These are phyloP conservation scores for Chrosomus eos DNA, from an alignment of 2,797 vertebrate genomes.

Conservation along the genomic window DNA sequence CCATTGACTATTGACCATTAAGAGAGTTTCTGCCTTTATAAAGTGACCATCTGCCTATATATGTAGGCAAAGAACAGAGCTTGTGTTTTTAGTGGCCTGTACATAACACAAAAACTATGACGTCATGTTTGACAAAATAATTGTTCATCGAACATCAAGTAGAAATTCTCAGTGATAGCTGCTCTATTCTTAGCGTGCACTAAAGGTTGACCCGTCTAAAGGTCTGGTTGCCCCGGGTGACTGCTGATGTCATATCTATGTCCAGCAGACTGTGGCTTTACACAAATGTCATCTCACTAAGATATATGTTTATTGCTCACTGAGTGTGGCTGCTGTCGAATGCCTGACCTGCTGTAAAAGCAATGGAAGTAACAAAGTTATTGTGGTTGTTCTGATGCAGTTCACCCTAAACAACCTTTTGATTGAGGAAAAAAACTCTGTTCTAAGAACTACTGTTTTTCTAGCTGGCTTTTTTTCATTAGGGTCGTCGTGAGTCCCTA, in stretches of 20 bases:
- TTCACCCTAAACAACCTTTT: conserved; percentile 13
- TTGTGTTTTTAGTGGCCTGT: background rate
- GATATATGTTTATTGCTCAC: conserved; percentile 47
- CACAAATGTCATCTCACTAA: conserved; percentile 56
- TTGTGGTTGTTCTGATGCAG: conserved; percentile 1
- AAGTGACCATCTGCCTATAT: background rate
- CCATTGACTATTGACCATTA: too few relatives aligned
- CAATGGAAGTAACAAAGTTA: conserved; percentile 33
- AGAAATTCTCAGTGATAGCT: conserved; percentile 6
- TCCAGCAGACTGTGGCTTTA: conserved; percentile 47
- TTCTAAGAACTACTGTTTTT: background rate
- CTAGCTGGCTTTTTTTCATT: background rate
- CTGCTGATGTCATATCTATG: conserved; percentile 54
- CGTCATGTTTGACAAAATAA: conserved; percentile 4
- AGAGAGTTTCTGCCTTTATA: background rate
- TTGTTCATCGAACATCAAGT: conserved; percentile 2
- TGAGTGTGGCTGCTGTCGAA: conserved; percentile 37
- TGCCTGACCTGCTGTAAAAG: conserved; percentile 28
- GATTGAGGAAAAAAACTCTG: background rate
- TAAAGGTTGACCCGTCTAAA: conserved; percentile 36
- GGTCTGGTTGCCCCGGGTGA: conserved; percentile 46
- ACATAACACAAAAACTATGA: conserved; percentile 14
- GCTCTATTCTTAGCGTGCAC: conserved; percentile 8
- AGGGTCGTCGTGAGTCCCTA: background rate
- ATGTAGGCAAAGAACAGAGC: background rate